phyloP scores from a whole-genome alignment of 2,113 vertebrate genomes.

The Festucalex cinctus region DNA sequence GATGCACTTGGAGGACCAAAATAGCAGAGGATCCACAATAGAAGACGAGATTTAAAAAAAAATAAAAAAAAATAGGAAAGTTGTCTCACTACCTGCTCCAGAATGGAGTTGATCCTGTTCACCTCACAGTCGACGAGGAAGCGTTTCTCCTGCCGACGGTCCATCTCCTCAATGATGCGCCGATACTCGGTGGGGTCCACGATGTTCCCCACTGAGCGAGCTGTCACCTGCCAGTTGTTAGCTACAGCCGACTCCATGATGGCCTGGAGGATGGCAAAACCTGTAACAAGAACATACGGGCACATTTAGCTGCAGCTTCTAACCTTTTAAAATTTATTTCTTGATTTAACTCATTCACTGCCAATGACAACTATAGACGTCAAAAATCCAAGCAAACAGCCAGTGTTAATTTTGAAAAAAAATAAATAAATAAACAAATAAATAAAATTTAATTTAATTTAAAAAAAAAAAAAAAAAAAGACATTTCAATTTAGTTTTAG shows the following conservation, averaged over 20 bases:
- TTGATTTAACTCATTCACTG: no score
- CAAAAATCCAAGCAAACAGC: no score
- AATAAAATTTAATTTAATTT: no score
- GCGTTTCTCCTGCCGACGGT: slow-evolving; percentile 93
- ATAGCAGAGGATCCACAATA: no score
- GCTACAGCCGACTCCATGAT: slow-evolving; percentile 98
- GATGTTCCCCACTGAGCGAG: slow-evolving; percentile 92
- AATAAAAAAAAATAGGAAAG: no score
- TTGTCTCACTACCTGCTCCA: slow-evolving; percentile 86
- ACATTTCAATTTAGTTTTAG: no score
- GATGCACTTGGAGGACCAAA: no score
- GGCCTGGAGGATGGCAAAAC: slow-evolving; percentile 94
- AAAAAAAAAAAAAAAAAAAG: no score
- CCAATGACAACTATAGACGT: no score
- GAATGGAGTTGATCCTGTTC: slow-evolving; percentile 89
- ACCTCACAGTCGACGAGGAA: slow-evolving; percentile 97
- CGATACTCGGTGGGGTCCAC: slow-evolving; percentile 89
- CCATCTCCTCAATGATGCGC: slow-evolving; percentile 97
- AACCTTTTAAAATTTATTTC: no score
- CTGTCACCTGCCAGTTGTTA: slow-evolving; percentile 98
- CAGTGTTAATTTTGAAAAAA: no score
- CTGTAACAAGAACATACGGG: slow-evolving; percentile 59
- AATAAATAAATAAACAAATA: no score
- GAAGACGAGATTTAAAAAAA: not conserved
- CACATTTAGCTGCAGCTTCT: not conserved